These are phyloP conservation scores for Dolichotis patagonum DNA, from an alignment of 2,113 vertebrate genomes.

Conservation along the genomic window DNA sequence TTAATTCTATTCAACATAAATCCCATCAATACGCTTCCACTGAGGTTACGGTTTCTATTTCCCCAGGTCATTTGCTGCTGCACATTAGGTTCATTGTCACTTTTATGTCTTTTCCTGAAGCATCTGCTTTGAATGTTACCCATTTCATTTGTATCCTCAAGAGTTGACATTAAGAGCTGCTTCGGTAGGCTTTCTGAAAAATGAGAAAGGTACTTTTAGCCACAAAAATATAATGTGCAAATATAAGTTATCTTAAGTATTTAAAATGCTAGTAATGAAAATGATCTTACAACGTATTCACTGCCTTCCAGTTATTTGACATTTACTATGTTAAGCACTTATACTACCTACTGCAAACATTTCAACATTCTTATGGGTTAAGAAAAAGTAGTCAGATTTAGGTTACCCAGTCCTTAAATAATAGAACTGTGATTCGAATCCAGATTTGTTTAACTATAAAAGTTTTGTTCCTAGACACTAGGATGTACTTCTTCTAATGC, in stretches of 20 bases:
- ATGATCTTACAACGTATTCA: background rate
- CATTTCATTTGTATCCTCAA: constrained; percentile 86
- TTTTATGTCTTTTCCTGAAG: constrained; percentile 89
- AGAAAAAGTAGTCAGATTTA: background rate
- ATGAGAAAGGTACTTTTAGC: constrained; percentile 55
- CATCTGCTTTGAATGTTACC: constrained; percentile 86
- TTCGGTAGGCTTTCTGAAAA: constrained; percentile 89
- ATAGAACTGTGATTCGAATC: constrained; percentile 7
- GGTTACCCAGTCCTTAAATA: background rate
- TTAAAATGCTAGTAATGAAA: constrained; percentile 25
- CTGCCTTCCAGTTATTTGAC: background rate
- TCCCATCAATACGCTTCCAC: constrained; percentile 88
- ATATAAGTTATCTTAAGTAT: constrained; percentile 41
- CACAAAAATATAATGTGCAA: constrained; percentile 47
- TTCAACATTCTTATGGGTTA: background rate
- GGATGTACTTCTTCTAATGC: background rate
- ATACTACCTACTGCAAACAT: background rate
- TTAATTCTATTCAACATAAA: constrained; percentile 88
- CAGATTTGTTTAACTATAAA: constrained; percentile 31
- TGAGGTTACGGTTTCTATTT: constrained; percentile 85
- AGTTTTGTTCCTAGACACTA: background rate
- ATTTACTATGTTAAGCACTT: background rate
- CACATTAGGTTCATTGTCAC: constrained; percentile 87
- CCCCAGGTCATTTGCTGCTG: constrained; percentile 87
- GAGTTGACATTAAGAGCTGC: constrained; percentile 90